Evolutionary conservation across 2,888 invertebrate species (phyloP).

Genomic region (Eumerus sabulonum): DNA sequence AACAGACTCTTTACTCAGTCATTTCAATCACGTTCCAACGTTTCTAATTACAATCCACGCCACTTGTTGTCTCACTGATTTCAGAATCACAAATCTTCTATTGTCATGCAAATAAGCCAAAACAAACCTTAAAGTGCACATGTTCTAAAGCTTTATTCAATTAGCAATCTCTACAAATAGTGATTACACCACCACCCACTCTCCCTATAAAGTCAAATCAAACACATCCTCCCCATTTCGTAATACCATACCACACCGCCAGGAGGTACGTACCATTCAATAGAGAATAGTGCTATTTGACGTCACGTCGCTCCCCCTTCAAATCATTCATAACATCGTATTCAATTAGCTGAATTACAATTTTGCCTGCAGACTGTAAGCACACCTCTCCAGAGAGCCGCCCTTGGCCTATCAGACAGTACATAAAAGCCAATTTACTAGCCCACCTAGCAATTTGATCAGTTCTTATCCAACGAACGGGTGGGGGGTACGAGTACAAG

Average conservation of each 20-base stretch:
- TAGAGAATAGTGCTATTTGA: conserved; percentile 19
- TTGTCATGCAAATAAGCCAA: conserved; percentile 17
- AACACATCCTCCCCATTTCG: conserved; percentile 22
- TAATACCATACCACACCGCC: conserved; percentile 1
- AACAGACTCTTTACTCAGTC: too few species aligned
- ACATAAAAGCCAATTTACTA: conserved; percentile 64
- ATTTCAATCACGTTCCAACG: conserved; percentile 2
- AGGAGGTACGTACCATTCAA: conserved; percentile 1
- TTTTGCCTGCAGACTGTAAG: conserved; percentile 47
- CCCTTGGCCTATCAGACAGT: conserved; percentile 46
- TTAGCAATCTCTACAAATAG: conserved; percentile 54
- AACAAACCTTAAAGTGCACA: too few species aligned
- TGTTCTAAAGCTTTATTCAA: conserved; percentile 25
- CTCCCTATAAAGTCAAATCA: conserved; percentile 37
- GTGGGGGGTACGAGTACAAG: conserved; percentile 7
- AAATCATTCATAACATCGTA: conserved; percentile 51
- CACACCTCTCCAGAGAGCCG: conserved; percentile 19
- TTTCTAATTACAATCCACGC: conserved; percentile 6
- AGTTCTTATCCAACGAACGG: conserved; percentile 31
- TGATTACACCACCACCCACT: conserved; percentile 56
- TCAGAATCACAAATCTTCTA: neutral
- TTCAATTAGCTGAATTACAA: conserved; percentile 64
- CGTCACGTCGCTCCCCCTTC: conserved; percentile 53
- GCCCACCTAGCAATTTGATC: conserved; percentile 65
- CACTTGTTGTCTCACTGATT: conserved; percentile 1